Conservation (phyloP, 2,888 invertebrate genomes). For the Noctua fimbriata region DNA sequence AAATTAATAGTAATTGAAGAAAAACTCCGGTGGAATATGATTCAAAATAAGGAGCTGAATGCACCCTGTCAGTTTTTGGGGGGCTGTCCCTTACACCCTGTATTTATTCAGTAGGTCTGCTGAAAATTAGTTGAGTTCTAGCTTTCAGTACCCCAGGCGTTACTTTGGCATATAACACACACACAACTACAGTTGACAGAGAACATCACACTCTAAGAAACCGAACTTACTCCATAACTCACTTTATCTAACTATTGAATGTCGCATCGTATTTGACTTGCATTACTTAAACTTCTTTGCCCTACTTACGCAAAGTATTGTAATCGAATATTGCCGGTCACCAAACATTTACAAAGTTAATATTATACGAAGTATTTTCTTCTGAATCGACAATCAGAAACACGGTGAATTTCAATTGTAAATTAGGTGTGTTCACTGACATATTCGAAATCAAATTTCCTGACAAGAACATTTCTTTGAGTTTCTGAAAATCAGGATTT, state of each 20-base stretch:
- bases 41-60: too few species aligned
- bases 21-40: too few species aligned
- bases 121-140: neutral
- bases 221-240: neutral
- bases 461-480: constrained; percentile 14
- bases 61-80: too few species aligned
- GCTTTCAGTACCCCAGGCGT: neutral
- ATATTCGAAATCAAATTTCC: constrained; percentile 50
- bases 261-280: constrained; percentile 1
- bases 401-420: constrained; percentile 47
- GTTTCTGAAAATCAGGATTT: constrained; percentile 23
- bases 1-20: too few species aligned
- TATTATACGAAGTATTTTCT: constrained; percentile 13
- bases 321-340: constrained; percentile 2
- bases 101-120: neutral
- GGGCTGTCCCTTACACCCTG: too few species aligned
- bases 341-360: constrained; percentile 32
- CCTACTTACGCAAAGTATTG: constrained; percentile 1
- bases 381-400: constrained; percentile 27
- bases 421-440: constrained; percentile 40
- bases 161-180: neutral
- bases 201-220: neutral
- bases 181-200: neutral
- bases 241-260: neutral
- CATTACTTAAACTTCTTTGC: constrained; percentile 24